These are phyloP conservation scores for Phocoena phocoena DNA, from an alignment of 2,113 vertebrate species.

Conservation along the genomic window DNA sequence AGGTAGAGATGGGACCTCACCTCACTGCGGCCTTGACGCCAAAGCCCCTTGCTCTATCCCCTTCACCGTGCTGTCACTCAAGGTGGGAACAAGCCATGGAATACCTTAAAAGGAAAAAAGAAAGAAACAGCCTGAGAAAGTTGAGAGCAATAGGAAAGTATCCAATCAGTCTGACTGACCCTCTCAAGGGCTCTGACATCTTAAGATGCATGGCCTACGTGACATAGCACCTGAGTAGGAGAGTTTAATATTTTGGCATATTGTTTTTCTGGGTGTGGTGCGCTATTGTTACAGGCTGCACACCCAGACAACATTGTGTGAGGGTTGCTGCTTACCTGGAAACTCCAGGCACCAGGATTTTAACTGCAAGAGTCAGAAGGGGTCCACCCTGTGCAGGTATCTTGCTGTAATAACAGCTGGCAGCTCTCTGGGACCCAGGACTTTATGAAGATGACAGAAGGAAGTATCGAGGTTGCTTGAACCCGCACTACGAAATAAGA, in stretches of 20 bases:
- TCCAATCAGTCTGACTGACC: background rate
- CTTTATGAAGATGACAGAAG: background rate
- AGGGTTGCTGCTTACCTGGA: slow-evolving; percentile 61
- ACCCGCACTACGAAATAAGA: background rate
- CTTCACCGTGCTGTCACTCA: background rate
- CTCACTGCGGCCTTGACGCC: background rate
- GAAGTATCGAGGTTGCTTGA: background rate
- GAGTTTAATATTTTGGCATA: slow-evolving; percentile 49
- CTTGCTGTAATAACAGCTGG: slow-evolving; percentile 41
- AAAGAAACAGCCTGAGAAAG: background rate
- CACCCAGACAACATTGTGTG: slow-evolving; percentile 50
- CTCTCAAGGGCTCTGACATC: background rate
- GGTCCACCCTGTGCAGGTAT: slow-evolving; percentile 52
- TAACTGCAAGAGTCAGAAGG: slow-evolving; percentile 37
- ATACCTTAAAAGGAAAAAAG: background rate
- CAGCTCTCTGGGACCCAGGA: background rate
- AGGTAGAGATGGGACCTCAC: background rate
- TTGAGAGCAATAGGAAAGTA: background rate
- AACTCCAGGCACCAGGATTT: background rate
- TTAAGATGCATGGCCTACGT: slow-evolving; percentile 54
- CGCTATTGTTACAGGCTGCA: slow-evolving; percentile 45
- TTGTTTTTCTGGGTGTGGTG: slow-evolving; percentile 73
- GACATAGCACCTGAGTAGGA: slow-evolving; percentile 34
- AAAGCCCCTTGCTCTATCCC: background rate
- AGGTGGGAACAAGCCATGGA: background rate